phyloP scores from a whole-genome alignment of 2,797 vertebrate genomes.

The Oreochromis mossambicus region DNA sequence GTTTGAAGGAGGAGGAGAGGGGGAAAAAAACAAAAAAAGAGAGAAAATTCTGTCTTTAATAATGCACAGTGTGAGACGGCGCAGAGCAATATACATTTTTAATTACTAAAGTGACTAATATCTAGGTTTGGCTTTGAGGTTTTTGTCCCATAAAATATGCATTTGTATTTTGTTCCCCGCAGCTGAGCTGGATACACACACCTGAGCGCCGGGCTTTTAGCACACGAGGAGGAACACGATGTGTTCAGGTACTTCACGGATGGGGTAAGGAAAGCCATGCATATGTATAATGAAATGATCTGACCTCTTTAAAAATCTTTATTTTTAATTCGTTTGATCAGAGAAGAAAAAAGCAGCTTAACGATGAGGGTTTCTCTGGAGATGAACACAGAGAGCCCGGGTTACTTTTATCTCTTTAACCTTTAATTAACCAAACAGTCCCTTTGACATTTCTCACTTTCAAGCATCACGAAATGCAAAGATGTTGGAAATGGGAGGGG shows the following conservation, averaged over 20 bases:
- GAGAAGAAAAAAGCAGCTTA: background rate
- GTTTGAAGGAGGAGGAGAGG: constrained; percentile 77
- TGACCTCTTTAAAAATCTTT: background rate
- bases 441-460: constrained; percentile 8
- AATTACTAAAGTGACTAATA: constrained; percentile 99
- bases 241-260: constrained; percentile 78
- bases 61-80: constrained; percentile 92
- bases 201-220: constrained; percentile 89
- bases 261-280: constrained; percentile 23
- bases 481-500: background rate
- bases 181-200: constrained; percentile 84
- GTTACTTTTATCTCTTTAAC: constrained; percentile 7
- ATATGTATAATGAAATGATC: constrained; percentile 11
- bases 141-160: constrained; percentile 99
- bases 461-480: background rate
- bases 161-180: constrained; percentile 85
- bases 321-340: background rate
- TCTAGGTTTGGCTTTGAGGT: constrained; percentile 99
- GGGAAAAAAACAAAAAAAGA: background rate
- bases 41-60: constrained; percentile 87
- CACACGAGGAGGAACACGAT: constrained; percentile 56
- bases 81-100: constrained; percentile 99
- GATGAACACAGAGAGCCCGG: background rate
- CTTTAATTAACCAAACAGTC: constrained; percentile 22
- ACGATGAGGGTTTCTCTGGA: background rate